Percentiles rank a stretch among this genome's conserved stretches.
phyloP scores from a whole-genome alignment of 2,888 invertebrate genomes.

The Marronus borbonicus region DNA sequence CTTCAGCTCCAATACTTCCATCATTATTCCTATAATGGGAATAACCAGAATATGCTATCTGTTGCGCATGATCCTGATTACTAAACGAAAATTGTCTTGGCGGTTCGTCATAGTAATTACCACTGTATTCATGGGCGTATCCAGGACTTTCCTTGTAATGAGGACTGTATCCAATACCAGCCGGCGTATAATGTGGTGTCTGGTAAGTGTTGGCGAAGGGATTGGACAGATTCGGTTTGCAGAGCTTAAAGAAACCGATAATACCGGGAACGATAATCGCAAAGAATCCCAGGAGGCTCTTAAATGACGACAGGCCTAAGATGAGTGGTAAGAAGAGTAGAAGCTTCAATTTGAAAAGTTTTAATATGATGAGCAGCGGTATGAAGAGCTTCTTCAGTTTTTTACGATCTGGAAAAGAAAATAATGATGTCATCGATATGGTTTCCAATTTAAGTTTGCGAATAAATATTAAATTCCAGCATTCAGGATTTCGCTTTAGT shows the following conservation, averaged over 20 bases:
- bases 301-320: conserved; percentile 87
- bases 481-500: background rate
- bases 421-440: too few relatives aligned
- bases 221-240: conserved; percentile 80
- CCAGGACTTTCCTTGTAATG: conserved; percentile 71
- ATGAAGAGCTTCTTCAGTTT: conserved; percentile 87
- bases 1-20: conserved; percentile 69
- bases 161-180: conserved; percentile 80
- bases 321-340: conserved; percentile 87
- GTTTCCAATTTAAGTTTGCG: too few relatives aligned
- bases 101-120: conserved; percentile 59
- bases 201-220: conserved; percentile 70
- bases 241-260: conserved; percentile 89
- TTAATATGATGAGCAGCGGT: conserved; percentile 85
- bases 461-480: too few relatives aligned
- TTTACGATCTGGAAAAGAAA: conserved; percentile 78
- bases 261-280: conserved; percentile 86
- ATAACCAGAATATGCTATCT: conserved; percentile 84
- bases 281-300: conserved; percentile 86
- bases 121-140: conserved; percentile 66
- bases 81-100: conserved; percentile 77
- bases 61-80: conserved; percentile 76
- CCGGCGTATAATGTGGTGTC: conserved; percentile 81
- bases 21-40: conserved; percentile 76
- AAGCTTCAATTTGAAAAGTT: conserved; percentile 88